phyloP scores from a whole-genome alignment of 2,888 invertebrate species.

The Clanis bilineata region DNA sequence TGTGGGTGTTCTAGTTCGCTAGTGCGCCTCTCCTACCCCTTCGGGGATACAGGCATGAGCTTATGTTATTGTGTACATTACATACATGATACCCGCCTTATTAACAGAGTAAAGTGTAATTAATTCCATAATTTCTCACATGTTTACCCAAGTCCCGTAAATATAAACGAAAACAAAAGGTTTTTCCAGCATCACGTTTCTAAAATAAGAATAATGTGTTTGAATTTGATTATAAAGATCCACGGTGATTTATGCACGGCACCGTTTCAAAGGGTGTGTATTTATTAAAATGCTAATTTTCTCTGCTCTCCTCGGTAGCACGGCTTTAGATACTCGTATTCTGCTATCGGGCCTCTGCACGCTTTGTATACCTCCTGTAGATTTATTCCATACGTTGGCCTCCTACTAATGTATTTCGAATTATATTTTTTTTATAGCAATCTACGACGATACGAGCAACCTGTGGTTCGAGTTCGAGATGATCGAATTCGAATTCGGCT shows the following conservation, averaged over 20 bases:
- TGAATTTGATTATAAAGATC: slow-evolving; percentile 81
- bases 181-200: slow-evolving; percentile 52
- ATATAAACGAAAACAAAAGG: slow-evolving; percentile 24
- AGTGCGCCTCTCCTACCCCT: too few relatives aligned
- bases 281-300: slow-evolving; percentile 83
- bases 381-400: slow-evolving; percentile 73
- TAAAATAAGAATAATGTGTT: slow-evolving; percentile 75
- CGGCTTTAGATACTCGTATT: slow-evolving; percentile 68
- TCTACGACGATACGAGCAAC: too few relatives aligned
- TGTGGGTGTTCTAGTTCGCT: too few relatives aligned
- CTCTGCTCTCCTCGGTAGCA: slow-evolving; percentile 58
- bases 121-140: neutral
- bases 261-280: slow-evolving; percentile 79
- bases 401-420: slow-evolving; percentile 44
- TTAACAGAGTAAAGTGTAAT: neutral
- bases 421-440: too few relatives aligned
- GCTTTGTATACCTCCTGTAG: slow-evolving; percentile 77
- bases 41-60: neutral
- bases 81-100: neutral
- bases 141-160: slow-evolving; percentile 1
- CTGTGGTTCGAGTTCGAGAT: too few relatives aligned
- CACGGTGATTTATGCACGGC: slow-evolving; percentile 74
- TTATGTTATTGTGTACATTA: neutral
- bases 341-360: slow-evolving; percentile 74
- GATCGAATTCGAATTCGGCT: too few relatives aligned